Conservation (phyloP, 53 echinoderm and acorn worm species). For the Apostichopus leukothele region DNA sequence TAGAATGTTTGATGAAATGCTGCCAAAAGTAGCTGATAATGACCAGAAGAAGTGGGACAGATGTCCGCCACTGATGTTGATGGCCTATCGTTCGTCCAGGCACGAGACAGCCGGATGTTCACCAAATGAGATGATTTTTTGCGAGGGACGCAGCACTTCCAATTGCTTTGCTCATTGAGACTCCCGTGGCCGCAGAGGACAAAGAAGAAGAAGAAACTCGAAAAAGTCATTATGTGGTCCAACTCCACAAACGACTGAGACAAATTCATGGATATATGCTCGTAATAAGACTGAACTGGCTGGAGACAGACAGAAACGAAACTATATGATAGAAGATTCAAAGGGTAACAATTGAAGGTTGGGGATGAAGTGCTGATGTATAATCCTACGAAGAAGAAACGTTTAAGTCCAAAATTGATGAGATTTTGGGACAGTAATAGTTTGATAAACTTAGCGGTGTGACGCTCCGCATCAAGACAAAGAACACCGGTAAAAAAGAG, state of each 20-base stretch:
- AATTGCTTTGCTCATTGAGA: neutral
- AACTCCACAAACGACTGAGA: neutral
- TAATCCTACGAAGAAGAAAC: too few relatives aligned
- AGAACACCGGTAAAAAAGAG: too few relatives aligned
- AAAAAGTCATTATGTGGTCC: neutral
- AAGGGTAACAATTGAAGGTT: too few relatives aligned
- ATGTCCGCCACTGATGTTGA: neutral
- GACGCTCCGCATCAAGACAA: too few relatives aligned
- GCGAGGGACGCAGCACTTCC: neutral
- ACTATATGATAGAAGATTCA: too few relatives aligned
- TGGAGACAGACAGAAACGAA: neutral
- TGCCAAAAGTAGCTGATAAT: too few relatives aligned
- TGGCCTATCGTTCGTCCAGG: neutral
- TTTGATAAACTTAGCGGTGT: too few relatives aligned
- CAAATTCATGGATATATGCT: neutral
- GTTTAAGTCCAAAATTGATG: too few relatives aligned
- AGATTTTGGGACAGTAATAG: too few relatives aligned
- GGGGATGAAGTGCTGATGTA: too few relatives aligned
- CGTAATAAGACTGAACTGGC: neutral
- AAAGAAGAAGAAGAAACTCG: neutral
- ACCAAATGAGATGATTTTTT: neutral
- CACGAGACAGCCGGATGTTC: neutral
- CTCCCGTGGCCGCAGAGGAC: neutral
- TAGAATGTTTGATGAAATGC: too few relatives aligned
- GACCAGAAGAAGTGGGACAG: neutral